Base-by-base conservation (phyloP, 2,888 invertebrate species). In the Hofmannophila pseudospretella region DNA sequence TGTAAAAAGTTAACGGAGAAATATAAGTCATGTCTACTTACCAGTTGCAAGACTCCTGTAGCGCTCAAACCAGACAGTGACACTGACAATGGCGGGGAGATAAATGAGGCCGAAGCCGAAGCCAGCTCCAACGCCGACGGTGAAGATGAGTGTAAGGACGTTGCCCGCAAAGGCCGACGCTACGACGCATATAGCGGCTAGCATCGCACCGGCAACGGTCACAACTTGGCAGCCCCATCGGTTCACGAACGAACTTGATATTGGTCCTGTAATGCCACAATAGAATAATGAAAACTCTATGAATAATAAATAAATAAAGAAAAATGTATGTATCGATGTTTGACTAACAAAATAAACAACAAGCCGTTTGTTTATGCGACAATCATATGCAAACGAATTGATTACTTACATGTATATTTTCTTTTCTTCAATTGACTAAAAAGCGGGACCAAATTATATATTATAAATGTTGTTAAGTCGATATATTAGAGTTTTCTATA, bases 31-130 rank as follows among this genome's bases (percentile, higher is more conserved):
- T 16, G 16, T 16, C 3, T 41, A 49, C 51, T 45, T 61, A 86
- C 85, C 99, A 0, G 98, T 99, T 4, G 99, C 99, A 56, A 99
- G 90, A 23, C 98, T 96, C 37, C 99, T 90, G 57, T 92, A 93
- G 56, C 95, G 94, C 70, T 99, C 98, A 69, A 99, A 99, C 89
- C 99, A 99, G 55, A 95, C 95, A 1, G 98, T 97, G 22, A 99
- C 99, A 69, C 96, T 96, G 37, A 99, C 98, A 54, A 99, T 98
- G 37, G 99, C 98, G 0, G 99, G 99, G 41, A 99, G 89, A 74
- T 99, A 99, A 69, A 99, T 98, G 47, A 99, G 90, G 0, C 99
- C 99, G 59, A 99, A 96, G 9, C 99, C 99, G 32, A 97, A 81
- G 27, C 98, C 98, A 47, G 96, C 93, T 41, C 97, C 94, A n/a